Base-by-base conservation (phyloP, 1,140 invertebrate species). In the Pseudoatta argentina region DNA sequence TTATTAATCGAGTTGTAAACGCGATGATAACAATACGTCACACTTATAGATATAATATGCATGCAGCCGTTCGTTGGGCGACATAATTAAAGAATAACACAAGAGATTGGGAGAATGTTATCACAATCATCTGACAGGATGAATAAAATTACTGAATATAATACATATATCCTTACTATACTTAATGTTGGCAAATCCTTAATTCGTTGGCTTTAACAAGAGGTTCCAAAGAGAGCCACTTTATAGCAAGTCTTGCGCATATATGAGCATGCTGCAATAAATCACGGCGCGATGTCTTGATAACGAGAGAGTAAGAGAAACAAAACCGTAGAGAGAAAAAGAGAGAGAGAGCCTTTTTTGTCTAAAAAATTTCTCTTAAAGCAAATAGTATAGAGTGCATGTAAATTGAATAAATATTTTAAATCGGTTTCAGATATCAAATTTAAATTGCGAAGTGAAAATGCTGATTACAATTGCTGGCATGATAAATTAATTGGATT, bases 241-340 rank as follows among this genome's bases (percentile, higher is more conserved):
- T 81, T 39, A 66, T 18, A 53, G 61, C 34, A 44, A 44, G 24
- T 21, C 76, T 48, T 24, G 44, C 48, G 16, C 48, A n/a, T 44
- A 81, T 48, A 48, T 21, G 48, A 71, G 48, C 30, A 4, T 69
- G 10, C 16, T 34, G 30, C 77, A 21, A 81, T 81, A 81, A 81
- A 81, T 81, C 77, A 81, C 48, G 21, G 4, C 27, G 3, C 27
- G 39, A 30, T 71, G 48, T 81, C 64, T 76, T 77, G 81, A 63
- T 76, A 77, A 76, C n/a, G 81, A 76, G 55, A 76, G 39, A 75
- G 1, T 1, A 69, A 63, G n/a, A 53, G 61, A 48, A 85, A 30
- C 44, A 24, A 61, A 48, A 61, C 10, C 12, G 18, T 48, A 78
- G n/a, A 16, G 30, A 67, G 48, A 30, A 10, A 82, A 66, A 24